phyloP scores from a whole-genome alignment of 2,797 vertebrate species.

The Diplodus sargus region DNA sequence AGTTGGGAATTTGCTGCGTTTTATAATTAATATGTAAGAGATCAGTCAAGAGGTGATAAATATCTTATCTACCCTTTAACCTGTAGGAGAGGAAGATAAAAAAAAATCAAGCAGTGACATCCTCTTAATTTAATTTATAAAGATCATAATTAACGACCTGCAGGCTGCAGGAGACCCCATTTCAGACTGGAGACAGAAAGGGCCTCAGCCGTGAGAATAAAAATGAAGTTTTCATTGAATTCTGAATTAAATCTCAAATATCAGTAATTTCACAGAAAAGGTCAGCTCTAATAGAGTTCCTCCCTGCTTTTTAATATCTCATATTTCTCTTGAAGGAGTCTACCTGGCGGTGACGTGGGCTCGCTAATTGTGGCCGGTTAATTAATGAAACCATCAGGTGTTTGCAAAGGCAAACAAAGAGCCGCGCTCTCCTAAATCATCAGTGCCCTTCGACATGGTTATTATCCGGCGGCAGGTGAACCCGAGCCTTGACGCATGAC shows the following conservation, averaged over 20 bases:
- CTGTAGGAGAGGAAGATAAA: conserved; percentile 75
- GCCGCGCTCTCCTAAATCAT: conserved; percentile 76
- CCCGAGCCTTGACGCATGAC: conserved; percentile 82
- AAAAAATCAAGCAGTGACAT: conserved; percentile 82
- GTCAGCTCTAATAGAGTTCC: conserved; percentile 87
- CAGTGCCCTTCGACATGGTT: conserved; percentile 82
- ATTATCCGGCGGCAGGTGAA: conserved; percentile 83
- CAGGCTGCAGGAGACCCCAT: conserved; percentile 80
- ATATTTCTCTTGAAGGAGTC: conserved; percentile 79
- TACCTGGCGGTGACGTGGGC: conserved; percentile 59
- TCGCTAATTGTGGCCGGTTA: conserved; percentile 83
- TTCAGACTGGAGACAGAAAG: conserved; percentile 80
- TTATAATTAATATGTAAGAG: conserved; percentile 66
- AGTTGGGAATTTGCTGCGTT: conserved; percentile 31
- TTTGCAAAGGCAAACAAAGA: conserved; percentile 87
- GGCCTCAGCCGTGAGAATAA: conserved; percentile 78
- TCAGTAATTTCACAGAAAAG: conserved; percentile 88
- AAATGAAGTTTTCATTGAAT: conserved; percentile 86
- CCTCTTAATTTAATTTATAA: conserved; percentile 87
- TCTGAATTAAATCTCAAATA: conserved; percentile 88
- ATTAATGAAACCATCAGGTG: conserved; percentile 85
- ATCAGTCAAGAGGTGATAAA: conserved; percentile 75
- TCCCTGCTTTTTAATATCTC: conserved; percentile 79
- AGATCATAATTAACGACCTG: conserved; percentile 87
- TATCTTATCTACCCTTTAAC: conserved; percentile 80